A percentile compares a stretch with the other conserved stretches of the same genome.
Conservation (phyloP, 2,113 vertebrate species). For the Vidua macroura region DNA sequence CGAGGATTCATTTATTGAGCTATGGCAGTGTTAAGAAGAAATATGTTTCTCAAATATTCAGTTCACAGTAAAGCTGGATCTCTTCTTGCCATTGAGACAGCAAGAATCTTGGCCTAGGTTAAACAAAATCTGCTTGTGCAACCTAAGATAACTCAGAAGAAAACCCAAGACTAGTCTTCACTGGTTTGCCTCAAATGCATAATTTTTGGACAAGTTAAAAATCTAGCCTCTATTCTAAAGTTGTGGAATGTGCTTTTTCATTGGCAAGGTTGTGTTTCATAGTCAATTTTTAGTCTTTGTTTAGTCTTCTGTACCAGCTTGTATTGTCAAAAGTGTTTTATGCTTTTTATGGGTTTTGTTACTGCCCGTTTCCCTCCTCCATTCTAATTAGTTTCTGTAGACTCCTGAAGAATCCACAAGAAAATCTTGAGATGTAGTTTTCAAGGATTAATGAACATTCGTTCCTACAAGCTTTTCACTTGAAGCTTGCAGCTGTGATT, state of each 20-base stretch:
- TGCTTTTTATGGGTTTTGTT: neutral
- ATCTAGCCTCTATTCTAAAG: neutral
- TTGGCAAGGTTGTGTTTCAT: neutral
- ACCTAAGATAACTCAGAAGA: neutral
- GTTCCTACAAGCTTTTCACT: neutral
- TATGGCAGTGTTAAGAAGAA: neutral
- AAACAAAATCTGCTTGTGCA: neutral
- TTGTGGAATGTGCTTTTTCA: neutral
- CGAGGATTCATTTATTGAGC: neutral
- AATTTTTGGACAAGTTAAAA: neutral
- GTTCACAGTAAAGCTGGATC: neutral
- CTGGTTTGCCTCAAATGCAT: neutral
- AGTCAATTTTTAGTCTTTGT: neutral
- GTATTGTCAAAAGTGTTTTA: neutral
- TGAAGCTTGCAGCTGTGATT: neutral
- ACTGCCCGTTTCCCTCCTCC: neutral
- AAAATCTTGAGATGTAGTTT: neutral
- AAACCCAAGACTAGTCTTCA: neutral
- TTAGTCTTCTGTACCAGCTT: neutral
- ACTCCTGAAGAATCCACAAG: neutral
- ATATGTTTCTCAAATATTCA: neutral
- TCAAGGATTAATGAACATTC: neutral
- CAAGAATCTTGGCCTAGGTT: neutral
- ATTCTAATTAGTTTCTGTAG: neutral
- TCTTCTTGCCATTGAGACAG: neutral